A percentile compares a stretch with the other conserved stretches of the same genome.
These are phyloP conservation scores for Scleropages formosus DNA, from an alignment of 2,797 vertebrate species.

Conservation along the genomic window DNA sequence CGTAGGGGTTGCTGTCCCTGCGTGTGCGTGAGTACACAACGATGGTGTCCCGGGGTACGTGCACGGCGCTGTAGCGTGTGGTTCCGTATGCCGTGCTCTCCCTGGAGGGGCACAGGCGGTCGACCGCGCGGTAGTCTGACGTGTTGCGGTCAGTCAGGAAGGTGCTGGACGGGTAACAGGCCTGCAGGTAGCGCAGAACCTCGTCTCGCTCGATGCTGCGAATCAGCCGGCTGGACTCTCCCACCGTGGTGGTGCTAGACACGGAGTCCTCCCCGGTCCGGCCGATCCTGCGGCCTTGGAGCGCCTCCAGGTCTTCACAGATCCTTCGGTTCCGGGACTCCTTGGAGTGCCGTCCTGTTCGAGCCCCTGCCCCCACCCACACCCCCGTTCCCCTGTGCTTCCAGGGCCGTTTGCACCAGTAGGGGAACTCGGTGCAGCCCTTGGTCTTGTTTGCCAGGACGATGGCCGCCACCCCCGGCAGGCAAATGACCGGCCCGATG, in stretches of 20 bases:
- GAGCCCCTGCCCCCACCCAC: no score
- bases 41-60: slow-evolving; percentile 71
- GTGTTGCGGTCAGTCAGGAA: slow-evolving; percentile 46
- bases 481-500: slow-evolving; percentile 76
- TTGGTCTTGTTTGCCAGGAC: slow-evolving; percentile 73
- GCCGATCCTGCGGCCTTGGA: slow-evolving; percentile 60
- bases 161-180: slow-evolving; percentile 59
- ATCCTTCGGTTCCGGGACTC: slow-evolving; percentile 63
- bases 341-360: no score
- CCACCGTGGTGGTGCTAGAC: slow-evolving; percentile 42
- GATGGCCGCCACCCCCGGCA: slow-evolving; percentile 75
- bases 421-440: slow-evolving; percentile 67
- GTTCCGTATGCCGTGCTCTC: slow-evolving; percentile 55
- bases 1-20: slow-evolving; percentile 66
- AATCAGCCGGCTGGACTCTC: slow-evolving; percentile 56
- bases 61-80: slow-evolving; percentile 64
- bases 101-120: slow-evolving; percentile 48
- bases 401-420: slow-evolving; percentile 47
- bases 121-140: slow-evolving; percentile 63
- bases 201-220: slow-evolving; percentile 59
- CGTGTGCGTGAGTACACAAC: slow-evolving; percentile 67
- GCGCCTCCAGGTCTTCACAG: slow-evolving; percentile 63
- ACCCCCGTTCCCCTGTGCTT: slow-evolving; percentile 44
- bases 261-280: slow-evolving; percentile 44
- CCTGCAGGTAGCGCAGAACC: slow-evolving; percentile 64